These are phyloP conservation scores for Periophthalmus magnuspinnatus DNA, from an alignment of 2,797 vertebrate genomes.

Conservation along the genomic window DNA sequence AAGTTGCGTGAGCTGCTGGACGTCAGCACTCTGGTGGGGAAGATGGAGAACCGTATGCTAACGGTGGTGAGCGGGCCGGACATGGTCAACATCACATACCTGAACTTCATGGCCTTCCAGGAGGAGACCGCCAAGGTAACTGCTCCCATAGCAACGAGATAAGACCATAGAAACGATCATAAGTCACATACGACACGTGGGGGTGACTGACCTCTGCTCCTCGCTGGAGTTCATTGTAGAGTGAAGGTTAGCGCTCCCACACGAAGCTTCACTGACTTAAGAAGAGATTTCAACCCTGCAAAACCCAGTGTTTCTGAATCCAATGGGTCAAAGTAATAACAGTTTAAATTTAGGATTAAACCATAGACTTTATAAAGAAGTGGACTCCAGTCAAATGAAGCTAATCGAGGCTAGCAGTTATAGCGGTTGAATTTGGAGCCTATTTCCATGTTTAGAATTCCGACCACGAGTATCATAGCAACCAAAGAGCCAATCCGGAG, in stretches of 20 bases:
- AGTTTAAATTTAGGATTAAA: too few species aligned
- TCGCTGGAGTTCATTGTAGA: too few species aligned
- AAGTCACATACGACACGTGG: not conserved
- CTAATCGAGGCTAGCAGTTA: too few species aligned
- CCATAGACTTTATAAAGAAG: too few species aligned
- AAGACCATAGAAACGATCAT: not conserved
- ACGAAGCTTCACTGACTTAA: not conserved
- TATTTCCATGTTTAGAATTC: too few species aligned
- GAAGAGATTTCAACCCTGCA: not conserved
- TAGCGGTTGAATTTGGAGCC: too few species aligned
- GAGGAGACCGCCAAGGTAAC: conserved; percentile 95
- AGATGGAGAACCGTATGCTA: conserved; percentile 91
- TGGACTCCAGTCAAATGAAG: too few species aligned
- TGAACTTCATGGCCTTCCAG: conserved; percentile 97
- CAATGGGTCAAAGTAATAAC: too few species aligned
- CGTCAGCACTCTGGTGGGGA: conserved; percentile 83
- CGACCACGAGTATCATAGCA: too few species aligned
- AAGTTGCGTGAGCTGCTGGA: conserved; percentile 93
- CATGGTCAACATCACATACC: conserved; percentile 93
- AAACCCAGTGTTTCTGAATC: too few species aligned
- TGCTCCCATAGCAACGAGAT: not conserved
- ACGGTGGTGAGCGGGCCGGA: conserved; percentile 93
- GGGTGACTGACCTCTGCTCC: not conserved
- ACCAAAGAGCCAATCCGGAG: too few species aligned
- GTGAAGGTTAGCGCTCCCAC: not conserved